Base-by-base conservation (phyloP, 2,888 invertebrate genomes). In the Aleiodes leptofemur region DNA sequence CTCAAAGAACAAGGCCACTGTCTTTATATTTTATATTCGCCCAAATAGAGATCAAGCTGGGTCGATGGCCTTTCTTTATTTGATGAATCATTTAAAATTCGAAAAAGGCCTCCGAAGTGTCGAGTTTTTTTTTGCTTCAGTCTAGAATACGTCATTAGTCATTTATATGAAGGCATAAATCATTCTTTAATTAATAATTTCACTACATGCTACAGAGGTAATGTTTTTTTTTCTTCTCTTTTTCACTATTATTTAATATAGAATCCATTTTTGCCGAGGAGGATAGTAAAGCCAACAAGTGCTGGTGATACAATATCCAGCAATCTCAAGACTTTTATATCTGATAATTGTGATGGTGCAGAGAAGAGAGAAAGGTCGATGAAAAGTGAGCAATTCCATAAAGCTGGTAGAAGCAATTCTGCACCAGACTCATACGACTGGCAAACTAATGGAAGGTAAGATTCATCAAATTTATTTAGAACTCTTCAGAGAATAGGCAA, bases 391-490 rank as follows among this genome's bases (percentile, higher is more conserved):
- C 90, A 91, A 80, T 92, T 93, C 80, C 91, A 92, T 69, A 90
- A 91, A 61, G 91, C 93, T 51, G 94, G 94, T 3, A 91, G 95
- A 68, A 95, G 95, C 14, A 93, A 95, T 87, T 96, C 95, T 8
- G 95, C 95, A 11, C 95, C 96, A 0, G 94, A 93, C 56, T 92
- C 93, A 16, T 94, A 93, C 80, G 90, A 91, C 74, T 90, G 90
- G 85, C 91, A 87, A 76, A 76, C 81, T 61, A 84, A 85, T 77
- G 87, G 87, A 83, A 85, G 85, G 87, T 87, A 43, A 59, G 77
- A 57, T 59, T 50, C 56, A 57, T 48, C 50, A 14, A 68, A 3
- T 57, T 61, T 50, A 56, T 14, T 4, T 59, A 23, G 16, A 59
- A 61, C 11, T 51, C 53, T 34, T n/a, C 4, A 31, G 13, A 43